Conservation (phyloP, 2,113 vertebrate genomes). For the Stercorarius parasiticus region DNA sequence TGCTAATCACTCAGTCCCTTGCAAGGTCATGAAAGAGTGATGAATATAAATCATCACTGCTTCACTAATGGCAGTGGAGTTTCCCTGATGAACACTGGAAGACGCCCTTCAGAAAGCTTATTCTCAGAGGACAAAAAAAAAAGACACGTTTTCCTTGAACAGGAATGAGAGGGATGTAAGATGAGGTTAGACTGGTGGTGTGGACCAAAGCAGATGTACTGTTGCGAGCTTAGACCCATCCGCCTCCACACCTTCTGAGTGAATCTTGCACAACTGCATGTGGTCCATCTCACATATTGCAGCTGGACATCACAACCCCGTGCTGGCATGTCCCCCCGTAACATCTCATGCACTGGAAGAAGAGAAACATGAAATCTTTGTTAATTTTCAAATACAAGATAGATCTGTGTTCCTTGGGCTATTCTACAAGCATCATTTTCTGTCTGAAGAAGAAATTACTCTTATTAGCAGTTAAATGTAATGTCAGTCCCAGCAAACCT, state of each 20-base stretch:
- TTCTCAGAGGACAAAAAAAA: not conserved
- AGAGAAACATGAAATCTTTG: not conserved
- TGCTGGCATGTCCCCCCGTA: not conserved
- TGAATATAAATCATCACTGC: not conserved
- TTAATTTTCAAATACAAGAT: conserved; percentile 38
- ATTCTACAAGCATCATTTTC: conserved; percentile 12
- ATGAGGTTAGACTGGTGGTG: not conserved
- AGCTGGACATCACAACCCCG: not conserved
- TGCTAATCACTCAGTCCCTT: not conserved
- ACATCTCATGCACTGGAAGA: not conserved
- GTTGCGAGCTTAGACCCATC: not conserved
- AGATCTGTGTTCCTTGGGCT: not conserved
- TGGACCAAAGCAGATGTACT: not conserved
- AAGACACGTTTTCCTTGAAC: not conserved
- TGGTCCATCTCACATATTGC: not conserved
- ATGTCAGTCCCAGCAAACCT: conserved; percentile 15
- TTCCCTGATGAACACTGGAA: not conserved
- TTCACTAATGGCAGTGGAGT: not conserved
- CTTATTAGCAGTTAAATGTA: conserved; percentile 33
- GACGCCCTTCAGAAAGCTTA: not conserved
- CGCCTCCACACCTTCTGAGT: not conserved
- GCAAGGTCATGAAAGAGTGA: not conserved
- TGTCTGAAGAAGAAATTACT: conserved; percentile 9
- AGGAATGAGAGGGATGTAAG: not conserved
- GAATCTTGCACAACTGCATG: not conserved